Base-by-base conservation (phyloP, 2,888 invertebrate species). In the Meliscaeva auricollis region DNA sequence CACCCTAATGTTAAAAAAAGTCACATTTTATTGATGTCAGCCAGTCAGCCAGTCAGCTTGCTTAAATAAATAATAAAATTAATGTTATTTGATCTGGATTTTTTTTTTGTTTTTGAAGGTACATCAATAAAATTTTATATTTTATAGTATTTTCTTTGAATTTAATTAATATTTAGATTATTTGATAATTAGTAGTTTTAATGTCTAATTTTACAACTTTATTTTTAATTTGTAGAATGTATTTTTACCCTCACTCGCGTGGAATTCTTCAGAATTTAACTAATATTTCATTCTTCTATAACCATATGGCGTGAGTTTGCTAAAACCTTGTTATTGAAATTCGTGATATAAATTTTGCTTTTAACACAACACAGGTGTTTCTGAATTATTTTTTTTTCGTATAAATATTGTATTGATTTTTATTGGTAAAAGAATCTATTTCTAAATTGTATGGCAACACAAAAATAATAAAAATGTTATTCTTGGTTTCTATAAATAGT, bases 1-100 rank as follows among this genome's bases (percentile, higher is more conserved):
- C 83, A 83, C 69, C 73, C 58, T 62, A 35, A 20, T 73, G 82
- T 9, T 35, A 15, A 68, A 69, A 75, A 70, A 62, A 73, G 60
- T 60, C 60, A 68, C 72, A 68, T 73, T 46, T 46, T 77, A 56
- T 77, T 77, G 62, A 73, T 69, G 60, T 60, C 48, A 54, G 35
- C n/a, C n/a, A n/a, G 17, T 22, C 50, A n/a, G n/a, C n/a, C n/a
- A n/a, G 56, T 38, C 56, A 22, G 38, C n/a, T 38, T 38, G 38
- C 38, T 38, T n/a, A 20, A 11, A 22, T n/a, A 20, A 11, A 22
- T 50, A 50, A 3, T 48, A 48, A 13, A 66, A 75, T 68, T 48
- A 3, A 60, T 6, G 66, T 56, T 35, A 75, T 58, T 76, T 48
- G 50, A 68, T 66, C 11, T 17, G 66, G 22, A 56, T 46, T 44